Percentiles rank a stretch among this genome's conserved stretches.
phyloP scores from a whole-genome alignment of 2,113 vertebrate species.

The Cariama cristata region DNA sequence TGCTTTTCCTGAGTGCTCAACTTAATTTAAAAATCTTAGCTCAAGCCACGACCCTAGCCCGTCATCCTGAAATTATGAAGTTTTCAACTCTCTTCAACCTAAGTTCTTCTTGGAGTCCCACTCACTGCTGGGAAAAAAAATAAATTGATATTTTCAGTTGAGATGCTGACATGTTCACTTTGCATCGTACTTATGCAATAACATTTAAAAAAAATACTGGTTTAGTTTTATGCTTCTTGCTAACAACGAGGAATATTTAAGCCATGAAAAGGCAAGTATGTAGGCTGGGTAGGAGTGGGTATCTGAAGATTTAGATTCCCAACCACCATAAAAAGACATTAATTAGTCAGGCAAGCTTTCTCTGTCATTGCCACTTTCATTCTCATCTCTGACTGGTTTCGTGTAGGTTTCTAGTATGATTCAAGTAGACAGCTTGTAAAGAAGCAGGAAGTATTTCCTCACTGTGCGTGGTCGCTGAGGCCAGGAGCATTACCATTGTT shows the following conservation, averaged over 20 bases:
- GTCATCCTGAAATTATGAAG: background rate
- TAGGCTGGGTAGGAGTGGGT: constrained; percentile 1
- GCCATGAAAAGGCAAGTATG: background rate
- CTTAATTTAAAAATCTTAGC: background rate
- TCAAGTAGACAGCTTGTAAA: background rate
- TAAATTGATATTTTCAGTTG: background rate
- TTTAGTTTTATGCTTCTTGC: background rate
- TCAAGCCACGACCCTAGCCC: background rate
- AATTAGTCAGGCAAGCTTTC: constrained; percentile 17
- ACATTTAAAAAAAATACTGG: background rate
- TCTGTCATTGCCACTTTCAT: background rate
- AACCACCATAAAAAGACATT: background rate
- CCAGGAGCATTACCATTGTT: background rate
- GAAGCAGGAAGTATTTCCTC: background rate
- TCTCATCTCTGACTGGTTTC: background rate
- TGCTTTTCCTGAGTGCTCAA: background rate
- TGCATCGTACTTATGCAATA: background rate
- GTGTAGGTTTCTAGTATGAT: background rate
- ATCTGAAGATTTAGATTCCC: constrained; percentile 10
- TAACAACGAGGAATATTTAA: background rate
- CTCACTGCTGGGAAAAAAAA: background rate
- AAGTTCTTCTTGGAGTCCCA: background rate
- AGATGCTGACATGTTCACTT: background rate
- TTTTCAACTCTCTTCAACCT: background rate
- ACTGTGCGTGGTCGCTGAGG: background rate